phyloP scores from a whole-genome alignment of 2,888 invertebrate species.

The Cylindroiulus punctatus region DNA sequence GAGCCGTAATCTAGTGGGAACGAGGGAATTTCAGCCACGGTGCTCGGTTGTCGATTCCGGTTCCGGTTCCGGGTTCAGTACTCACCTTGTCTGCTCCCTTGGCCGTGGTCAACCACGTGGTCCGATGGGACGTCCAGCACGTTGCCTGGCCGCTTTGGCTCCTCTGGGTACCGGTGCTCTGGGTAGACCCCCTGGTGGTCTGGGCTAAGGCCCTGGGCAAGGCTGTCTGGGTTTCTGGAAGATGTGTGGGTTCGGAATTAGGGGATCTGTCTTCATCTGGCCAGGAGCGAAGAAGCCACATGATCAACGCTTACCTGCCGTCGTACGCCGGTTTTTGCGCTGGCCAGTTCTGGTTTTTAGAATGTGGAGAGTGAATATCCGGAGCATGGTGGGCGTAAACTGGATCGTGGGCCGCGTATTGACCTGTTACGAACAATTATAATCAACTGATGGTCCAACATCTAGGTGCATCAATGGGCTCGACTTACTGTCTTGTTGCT shows the following conservation, averaged over 20 bases:
- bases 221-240: not conserved
- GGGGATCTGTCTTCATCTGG: not conserved
- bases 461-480: not conserved
- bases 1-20: not conserved
- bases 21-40: not conserved
- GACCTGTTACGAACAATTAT: not conserved
- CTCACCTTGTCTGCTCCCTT: not conserved
- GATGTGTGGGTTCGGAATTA: not conserved
- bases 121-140: not conserved
- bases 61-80: not conserved
- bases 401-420: not conserved
- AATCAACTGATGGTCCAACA: too few relatives aligned
- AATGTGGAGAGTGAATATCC: not conserved
- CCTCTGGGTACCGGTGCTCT: not conserved
- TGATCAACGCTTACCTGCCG: not conserved
- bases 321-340: slow-evolving; percentile 33
- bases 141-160: not conserved
- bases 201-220: not conserved
- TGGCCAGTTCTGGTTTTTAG: slow-evolving; percentile 25
- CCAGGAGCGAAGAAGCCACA: not conserved
- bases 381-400: not conserved
- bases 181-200: not conserved
- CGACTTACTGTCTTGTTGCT: slow-evolving; percentile 4
- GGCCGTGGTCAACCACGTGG: not conserved
- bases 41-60: not conserved